Percentiles rank a stretch among this genome's conserved stretches.
Conservation (phyloP, 2,113 vertebrate species). For the Sander vitreus region DNA sequence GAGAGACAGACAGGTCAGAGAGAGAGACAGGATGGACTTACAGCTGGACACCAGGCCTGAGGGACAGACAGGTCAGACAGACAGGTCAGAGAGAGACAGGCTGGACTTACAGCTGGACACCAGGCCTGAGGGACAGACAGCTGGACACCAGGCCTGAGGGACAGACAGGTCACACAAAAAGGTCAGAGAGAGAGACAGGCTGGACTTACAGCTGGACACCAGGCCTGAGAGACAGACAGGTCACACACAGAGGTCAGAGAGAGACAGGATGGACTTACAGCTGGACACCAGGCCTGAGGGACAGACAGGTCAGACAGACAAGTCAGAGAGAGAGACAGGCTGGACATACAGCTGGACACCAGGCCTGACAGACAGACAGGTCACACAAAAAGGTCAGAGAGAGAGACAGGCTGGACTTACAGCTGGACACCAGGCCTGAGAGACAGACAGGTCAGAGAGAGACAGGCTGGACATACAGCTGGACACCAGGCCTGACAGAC, state of each 20-base stretch:
- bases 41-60: too few species aligned
- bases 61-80: not conserved
- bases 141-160: too few species aligned
- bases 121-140: too few species aligned
- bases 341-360: too few species aligned
- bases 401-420: too few species aligned
- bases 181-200: conserved; percentile 56
- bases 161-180: too few species aligned
- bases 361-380: too few species aligned
- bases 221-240: conserved; percentile 58
- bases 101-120: too few species aligned
- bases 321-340: too few species aligned
- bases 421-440: conserved; percentile 78
- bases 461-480: too few species aligned
- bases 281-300: conserved; percentile 77
- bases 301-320: not conserved
- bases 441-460: not conserved
- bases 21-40: not conserved
- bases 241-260: not conserved
- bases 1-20: conserved; percentile 7
- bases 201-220: conserved; percentile 77
- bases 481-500: too few species aligned
- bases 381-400: too few species aligned
- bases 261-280: conserved; percentile 70
- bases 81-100: not conserved